These are phyloP conservation scores for Ceratothoa steindachneri DNA, from an alignment of 2,888 invertebrate genomes.

Conservation along the genomic window DNA sequence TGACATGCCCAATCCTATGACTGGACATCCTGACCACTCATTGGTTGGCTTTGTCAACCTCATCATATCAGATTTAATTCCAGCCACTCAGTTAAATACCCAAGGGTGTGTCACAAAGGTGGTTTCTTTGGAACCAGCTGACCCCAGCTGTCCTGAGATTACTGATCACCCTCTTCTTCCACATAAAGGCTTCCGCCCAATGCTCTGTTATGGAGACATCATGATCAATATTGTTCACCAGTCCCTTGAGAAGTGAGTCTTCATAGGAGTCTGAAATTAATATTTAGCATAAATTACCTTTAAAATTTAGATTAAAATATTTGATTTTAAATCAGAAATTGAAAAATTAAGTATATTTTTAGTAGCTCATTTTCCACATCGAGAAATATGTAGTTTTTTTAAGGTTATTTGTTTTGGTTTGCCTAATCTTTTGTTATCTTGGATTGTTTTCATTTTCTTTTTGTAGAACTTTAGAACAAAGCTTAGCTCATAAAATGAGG, in stretches of 20 bases:
- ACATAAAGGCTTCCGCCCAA: slow-evolving; percentile 34
- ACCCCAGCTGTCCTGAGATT: slow-evolving; percentile 30
- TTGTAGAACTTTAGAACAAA: no score
- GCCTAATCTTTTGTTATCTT: no score
- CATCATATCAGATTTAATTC: slow-evolving; percentile 29
- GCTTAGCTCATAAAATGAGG: no score
- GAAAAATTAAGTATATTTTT: no score
- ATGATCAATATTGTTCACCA: slow-evolving; percentile 35
- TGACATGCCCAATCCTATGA: slow-evolving; percentile 6
- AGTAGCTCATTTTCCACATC: no score
- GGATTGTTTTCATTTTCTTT: no score
- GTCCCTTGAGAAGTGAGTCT: slow-evolving; percentile 31
- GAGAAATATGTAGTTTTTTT: no score
- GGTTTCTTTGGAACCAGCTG: slow-evolving; percentile 23
- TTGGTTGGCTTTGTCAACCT: slow-evolving; percentile 28
- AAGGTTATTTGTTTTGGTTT: no score
- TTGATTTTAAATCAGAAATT: no score
- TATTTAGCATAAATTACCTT: no score
- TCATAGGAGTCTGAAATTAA: no score
- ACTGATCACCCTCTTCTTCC: slow-evolving; percentile 9
- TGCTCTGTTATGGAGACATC: slow-evolving; percentile 37
- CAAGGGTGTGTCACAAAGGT: slow-evolving; percentile 26
- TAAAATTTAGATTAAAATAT: no score
- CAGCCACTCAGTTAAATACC: slow-evolving; percentile 34
- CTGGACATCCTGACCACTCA: slow-evolving; percentile 24